Base-by-base conservation (phyloP, 2,113 vertebrate species). In the Saguinus imperator region DNA sequence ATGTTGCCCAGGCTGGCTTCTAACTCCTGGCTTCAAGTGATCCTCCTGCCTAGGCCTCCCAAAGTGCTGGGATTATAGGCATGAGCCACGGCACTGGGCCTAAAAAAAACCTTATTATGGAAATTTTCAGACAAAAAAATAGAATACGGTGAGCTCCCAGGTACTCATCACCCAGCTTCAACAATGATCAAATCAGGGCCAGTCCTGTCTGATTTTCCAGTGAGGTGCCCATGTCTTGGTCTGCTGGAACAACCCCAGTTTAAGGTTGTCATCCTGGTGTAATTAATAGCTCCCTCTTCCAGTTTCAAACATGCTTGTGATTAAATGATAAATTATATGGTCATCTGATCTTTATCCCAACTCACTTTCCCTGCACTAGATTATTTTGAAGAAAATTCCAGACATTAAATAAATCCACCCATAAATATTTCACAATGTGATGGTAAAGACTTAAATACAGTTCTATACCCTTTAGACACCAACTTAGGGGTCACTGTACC, bases 381-480 rank as follows among this genome's bases (percentile, higher is more conserved):
- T 91, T 61, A 94, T 58, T 95, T 12, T 94, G 66, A 97, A 95
- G 87, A 64, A 79, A 94, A 94, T 92, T 86, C 79, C 58, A 94
- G 68, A 50, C 11, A 40, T 13, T 43, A 76, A 37, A 43, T 58
- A 95, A 82, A 40, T 80, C 48, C 29, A 79, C 40, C 37, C 29
- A 76, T 45, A 90, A 94, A 76, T 77, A 94, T 50, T 80, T 84
- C 75, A 93, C 10, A 3, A 17, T 43, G 23, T 87, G 43, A 64
- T 12, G 57, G 18, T 32, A 72, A 88, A 85, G n/a, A 91, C 80
- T 94, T 90, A 94, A 93, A 79, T 32, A 70, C 18, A 87, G 55
- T 29, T 43, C 40, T 55, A 68, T 18, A 81, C 9, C 64, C 61
- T 66, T 43, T 52, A 88, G 37, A 91, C 55, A 72, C 27, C 27